Conservation (phyloP, 2,113 vertebrate species). For the Okapia johnstoni region DNA sequence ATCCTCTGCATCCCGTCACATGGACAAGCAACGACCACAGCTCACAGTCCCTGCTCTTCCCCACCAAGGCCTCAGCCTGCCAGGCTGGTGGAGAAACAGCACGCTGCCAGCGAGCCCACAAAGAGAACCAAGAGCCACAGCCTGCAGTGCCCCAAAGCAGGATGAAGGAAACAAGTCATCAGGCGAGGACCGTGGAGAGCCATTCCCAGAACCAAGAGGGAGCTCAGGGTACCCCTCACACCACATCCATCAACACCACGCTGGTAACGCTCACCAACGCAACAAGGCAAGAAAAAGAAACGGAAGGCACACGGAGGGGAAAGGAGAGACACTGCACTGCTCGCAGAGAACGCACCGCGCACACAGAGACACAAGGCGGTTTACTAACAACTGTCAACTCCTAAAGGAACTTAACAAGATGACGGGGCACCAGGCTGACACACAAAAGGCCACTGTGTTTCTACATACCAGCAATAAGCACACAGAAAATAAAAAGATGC, state of each 20-base stretch:
- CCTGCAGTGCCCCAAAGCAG: fast-evolving
- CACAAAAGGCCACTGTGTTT: background rate
- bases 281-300: background rate
- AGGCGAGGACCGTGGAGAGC: fast-evolving
- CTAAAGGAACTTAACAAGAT: background rate
- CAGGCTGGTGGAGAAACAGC: background rate
- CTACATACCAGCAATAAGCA: background rate
- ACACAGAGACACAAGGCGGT: background rate
- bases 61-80: background rate
- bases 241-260: fast-evolving
- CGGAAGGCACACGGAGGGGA: fast-evolving
- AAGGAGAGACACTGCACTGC: fast-evolving
- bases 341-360: fast-evolving
- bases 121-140: no score
- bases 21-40: background rate
- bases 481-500: background rate
- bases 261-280: background rate
- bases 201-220: fast-evolving
- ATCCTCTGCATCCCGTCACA: background rate
- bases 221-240: background rate
- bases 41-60: fast-evolving
- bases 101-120: fast-evolving
- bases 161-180: fast-evolving
- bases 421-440: no score
- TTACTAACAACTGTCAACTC: background rate